Conservation (phyloP, 2,113 vertebrate genomes). For the Excalfactoria chinensis region DNA sequence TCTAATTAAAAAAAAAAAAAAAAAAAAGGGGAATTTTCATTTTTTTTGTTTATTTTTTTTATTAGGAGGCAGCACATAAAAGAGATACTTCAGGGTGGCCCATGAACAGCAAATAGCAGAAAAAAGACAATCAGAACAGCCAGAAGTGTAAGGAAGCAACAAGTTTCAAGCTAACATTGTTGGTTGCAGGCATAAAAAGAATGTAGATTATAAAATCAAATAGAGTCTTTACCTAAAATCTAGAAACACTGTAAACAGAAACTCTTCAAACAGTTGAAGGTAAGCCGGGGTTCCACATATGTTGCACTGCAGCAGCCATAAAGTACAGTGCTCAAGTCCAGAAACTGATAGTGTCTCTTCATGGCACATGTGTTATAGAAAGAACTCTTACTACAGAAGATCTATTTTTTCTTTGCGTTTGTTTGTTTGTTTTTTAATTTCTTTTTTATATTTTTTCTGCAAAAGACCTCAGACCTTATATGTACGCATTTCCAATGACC, state of each 20-base stretch:
- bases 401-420: background rate
- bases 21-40: background rate
- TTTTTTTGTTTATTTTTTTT: background rate
- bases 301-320: background rate
- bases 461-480: background rate
- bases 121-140: background rate
- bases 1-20: background rate
- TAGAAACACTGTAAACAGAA: background rate
- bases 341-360: background rate
- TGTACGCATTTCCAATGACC: background rate
- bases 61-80: background rate
- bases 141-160: background rate
- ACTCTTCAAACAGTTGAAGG: background rate
- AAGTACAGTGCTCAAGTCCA: background rate
- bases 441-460: background rate
- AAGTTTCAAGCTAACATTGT: background rate
- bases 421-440: background rate
- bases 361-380: fast-evolving
- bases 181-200: background rate
- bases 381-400: background rate
- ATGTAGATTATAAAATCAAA: background rate
- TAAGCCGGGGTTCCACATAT: fast-evolving
- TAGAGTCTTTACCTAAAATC: background rate
- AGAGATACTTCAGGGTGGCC: background rate
- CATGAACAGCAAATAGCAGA: background rate